Evolutionary conservation across 2,797 vertebrate species (phyloP), one percentile per base, ranked within the genome.

Genomic region (Danio jaintianensis): DNA sequence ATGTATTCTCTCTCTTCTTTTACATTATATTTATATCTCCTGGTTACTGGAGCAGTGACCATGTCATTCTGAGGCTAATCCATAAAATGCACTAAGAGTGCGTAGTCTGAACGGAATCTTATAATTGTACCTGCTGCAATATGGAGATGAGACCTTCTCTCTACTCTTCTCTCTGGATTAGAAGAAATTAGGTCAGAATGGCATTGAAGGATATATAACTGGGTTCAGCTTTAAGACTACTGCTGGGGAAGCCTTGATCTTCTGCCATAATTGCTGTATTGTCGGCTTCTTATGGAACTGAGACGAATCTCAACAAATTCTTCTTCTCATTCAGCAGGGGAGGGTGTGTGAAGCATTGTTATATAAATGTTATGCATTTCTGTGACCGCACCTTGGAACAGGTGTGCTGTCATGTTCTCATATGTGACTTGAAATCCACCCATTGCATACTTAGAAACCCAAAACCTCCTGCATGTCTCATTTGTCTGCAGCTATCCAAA

Each of bases 111-210:
- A 82, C 62, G 22, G 42, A 66, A 29, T 80, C 68, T 66, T 20
- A 62, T 78, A 66, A 79, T 70, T 47, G 42, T 61, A 50, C 63
- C 55, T 66, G 47, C 75, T 71, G 56, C 59, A 61, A 36, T 68
- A 63, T 67, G 48, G 67, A 83, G 72, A 80, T 82, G 75, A 84
- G 62, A n/a, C 50, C 56, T 38, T 73, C 40, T 53, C 62, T 66
- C 74, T 52, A 22, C 61, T 56, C 55, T 50, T 45, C 18, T 58
- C 59, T 59, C 59, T 79, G 69, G 84, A 82, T 91, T 89, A 89
- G 82, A 89, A 53, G 40, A 86, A 86, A 85, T 81, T 79, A 79
- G 84, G 84, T 85, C 85, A 85, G 67, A 59, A 73, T 83, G 76
- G 78, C 69, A 66, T 38, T 75, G 53, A 79, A 52, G 64, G 61